Base-by-base conservation (phyloP, 2,888 invertebrate genomes). In the Cephalotes varians region DNA sequence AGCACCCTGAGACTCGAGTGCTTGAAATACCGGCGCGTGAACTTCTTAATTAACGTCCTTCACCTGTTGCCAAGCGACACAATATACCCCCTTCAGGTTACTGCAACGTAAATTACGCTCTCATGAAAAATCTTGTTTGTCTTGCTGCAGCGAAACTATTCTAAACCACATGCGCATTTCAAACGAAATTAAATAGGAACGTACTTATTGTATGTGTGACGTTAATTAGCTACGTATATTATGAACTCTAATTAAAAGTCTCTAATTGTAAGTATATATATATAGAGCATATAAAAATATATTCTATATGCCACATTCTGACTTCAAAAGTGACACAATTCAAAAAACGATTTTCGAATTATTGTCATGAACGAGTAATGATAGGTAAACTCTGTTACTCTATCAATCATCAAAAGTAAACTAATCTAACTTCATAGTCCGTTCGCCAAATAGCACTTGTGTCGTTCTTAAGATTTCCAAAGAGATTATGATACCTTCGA, bases 21-120 rank as follows among this genome's bases (percentile, higher is more conserved):
- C 73, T 44, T 72, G 72, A 71, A 79, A 79, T 71, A 56, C 56
- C 31, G 31, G 15, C 76, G 77, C 77, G 72, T 18, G 56, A 79
- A 79, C 77, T 79, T 79, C 77, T 79, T 79, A 79, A 79, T 79
- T 79, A 79, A 79, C 77, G 56, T 72, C 56, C 73, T 79, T 79
- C 77, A 79, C 77, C 77, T 79, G 77, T 79, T 79, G 77, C 77
- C 77, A 72, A 79, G 77, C 67, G 62, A 40, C 56, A 71, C 56
- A 72, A 79, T 64, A 64, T 34, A 18, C 73, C 31, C n/a, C 44
- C 56, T 71, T 79, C 44, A 56, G 56, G 56, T 56, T 25, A 79
- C 12, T 12, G 31, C 31, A 51, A 31, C 31, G 54, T 56, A 72
- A 79, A 79, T 79, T 72, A 56, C 40, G 73, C 21, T 15, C 18